These are phyloP conservation scores for Ethmia dodecea DNA, from an alignment of 2,888 invertebrate genomes.

Conservation along the genomic window DNA sequence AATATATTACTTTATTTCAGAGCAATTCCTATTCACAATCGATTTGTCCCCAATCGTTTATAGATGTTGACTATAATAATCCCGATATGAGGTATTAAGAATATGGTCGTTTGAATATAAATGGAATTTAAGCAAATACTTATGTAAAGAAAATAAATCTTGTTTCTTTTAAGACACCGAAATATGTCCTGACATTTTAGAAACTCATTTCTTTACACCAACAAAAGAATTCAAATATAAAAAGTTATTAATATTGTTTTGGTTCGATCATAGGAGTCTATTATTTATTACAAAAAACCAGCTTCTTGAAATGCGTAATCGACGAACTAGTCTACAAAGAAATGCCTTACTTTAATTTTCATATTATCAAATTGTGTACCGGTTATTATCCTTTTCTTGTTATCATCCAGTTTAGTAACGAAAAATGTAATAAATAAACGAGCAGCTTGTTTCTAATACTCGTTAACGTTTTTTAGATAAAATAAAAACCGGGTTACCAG, in stretches of 20 bases:
- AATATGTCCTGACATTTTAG: too few species aligned
- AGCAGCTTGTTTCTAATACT: slow-evolving; percentile 35
- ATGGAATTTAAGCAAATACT: slow-evolving; percentile 50
- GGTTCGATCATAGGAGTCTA: too few species aligned
- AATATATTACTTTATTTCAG: slow-evolving; percentile 42
- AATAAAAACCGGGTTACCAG: slow-evolving; percentile 53
- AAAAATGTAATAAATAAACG: slow-evolving; percentile 25
- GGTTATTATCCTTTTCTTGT: background rate
- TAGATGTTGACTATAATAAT: slow-evolving; percentile 36
- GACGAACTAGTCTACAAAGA: too few species aligned
- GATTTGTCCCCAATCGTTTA: slow-evolving; percentile 46
- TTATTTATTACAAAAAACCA: too few species aligned
- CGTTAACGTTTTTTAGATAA: slow-evolving; percentile 52
- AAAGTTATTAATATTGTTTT: too few species aligned
- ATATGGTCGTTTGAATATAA: slow-evolving; percentile 46
- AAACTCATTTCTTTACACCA: too few species aligned
- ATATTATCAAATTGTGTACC: too few species aligned
- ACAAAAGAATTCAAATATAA: too few species aligned
- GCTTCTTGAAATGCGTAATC: too few species aligned
- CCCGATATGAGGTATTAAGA: slow-evolving; percentile 40
- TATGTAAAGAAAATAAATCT: too few species aligned
- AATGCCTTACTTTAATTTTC: too few species aligned
- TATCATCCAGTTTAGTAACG: slow-evolving; percentile 29
- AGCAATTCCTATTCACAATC: slow-evolving; percentile 57
- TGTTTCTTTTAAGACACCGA: too few species aligned